These are phyloP conservation scores for Leptinotarsa texana DNA, from an alignment of 1,140 invertebrate genomes.

Conservation along the genomic window DNA sequence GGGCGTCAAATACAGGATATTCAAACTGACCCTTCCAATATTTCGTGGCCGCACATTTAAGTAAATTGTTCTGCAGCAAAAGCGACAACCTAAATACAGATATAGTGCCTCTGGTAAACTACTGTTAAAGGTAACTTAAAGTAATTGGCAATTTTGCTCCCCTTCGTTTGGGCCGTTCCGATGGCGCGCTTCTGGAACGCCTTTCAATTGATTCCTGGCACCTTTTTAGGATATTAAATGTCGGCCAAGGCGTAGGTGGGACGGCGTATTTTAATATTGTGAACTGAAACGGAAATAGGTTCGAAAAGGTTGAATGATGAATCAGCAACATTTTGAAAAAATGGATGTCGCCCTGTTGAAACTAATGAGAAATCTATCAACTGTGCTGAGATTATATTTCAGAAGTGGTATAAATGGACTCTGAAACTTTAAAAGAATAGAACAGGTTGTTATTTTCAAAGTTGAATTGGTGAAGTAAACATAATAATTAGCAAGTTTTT, in stretches of 20 bases:
- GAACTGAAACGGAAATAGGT: slow-evolving; percentile 9
- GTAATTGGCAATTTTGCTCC: slow-evolving; percentile 38
- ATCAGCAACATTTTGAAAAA: not conserved
- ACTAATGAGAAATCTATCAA: no score
- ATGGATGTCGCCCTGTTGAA: not conserved
- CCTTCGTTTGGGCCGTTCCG: slow-evolving; percentile 24
- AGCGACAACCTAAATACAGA: slow-evolving; percentile 36
- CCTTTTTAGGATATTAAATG: slow-evolving; percentile 28
- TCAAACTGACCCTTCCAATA: slow-evolving; percentile 24
- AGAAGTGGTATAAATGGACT: no score
- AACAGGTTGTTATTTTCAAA: no score
- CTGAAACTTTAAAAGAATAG: no score
- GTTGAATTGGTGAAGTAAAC: no score
- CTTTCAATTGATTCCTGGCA: slow-evolving; percentile 33
- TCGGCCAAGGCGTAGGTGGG: slow-evolving; percentile 6
- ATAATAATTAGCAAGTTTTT: no score
- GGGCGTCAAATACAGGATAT: not conserved
- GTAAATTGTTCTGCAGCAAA: slow-evolving; percentile 22
- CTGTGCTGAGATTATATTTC: no score
- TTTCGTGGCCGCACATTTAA: slow-evolving; percentile 16
- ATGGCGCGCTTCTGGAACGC: slow-evolving; percentile 8
- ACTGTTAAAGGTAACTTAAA: slow-evolving; percentile 34
- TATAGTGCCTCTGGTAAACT: slow-evolving; percentile 25
- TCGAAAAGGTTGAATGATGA: slow-evolving; percentile 3
- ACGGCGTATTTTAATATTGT: not conserved